Percentiles rank a stretch among this genome's conserved stretches.
Evolutionary conservation across 2,113 vertebrate species (phyloP).

Genomic region (Nothobranchius kuhntae): DNA sequence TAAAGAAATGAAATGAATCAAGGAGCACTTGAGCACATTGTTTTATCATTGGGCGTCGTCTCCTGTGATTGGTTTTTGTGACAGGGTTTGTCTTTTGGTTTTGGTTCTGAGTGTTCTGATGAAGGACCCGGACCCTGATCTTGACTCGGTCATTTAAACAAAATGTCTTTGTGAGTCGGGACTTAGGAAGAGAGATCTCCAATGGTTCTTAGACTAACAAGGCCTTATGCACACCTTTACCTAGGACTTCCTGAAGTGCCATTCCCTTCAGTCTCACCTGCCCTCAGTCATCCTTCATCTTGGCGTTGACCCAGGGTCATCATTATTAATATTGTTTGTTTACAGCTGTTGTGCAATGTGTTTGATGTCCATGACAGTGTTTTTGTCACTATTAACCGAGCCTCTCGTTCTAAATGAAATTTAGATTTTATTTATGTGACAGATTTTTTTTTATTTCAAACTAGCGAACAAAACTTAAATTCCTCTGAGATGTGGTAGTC

Average conservation of each 20-base stretch:
- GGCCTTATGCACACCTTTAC: conserved; percentile 99
- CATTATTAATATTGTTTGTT: conserved; percentile 98
- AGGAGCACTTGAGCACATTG: conserved; percentile 72
- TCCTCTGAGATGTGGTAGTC: conserved; percentile 99
- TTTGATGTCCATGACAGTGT: conserved; percentile 69
- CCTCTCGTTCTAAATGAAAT: conserved; percentile 80
- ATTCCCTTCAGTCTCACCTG: conserved; percentile 83
- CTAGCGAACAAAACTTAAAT: conserved; percentile 99
- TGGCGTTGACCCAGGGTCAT: conserved; percentile 50
- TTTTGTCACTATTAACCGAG: conserved; percentile 79
- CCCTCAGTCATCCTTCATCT: conserved; percentile 37
- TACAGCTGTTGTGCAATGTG: conserved; percentile 99
- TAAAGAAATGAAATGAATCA: conserved; percentile 13
- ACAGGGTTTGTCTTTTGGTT: conserved; percentile 77
- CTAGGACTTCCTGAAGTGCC: conserved; percentile 81
- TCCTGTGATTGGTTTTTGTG: conserved; percentile 73
- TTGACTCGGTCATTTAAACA: conserved; percentile 50
- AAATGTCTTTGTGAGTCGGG: conserved; percentile 84
- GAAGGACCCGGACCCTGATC: conserved; percentile 93
- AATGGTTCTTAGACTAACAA: conserved; percentile 69
- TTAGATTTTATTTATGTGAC: conserved; percentile 98
- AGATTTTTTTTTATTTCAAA: conserved; percentile 99
- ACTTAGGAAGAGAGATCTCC: conserved; percentile 82
- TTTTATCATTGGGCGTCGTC: conserved; percentile 82
- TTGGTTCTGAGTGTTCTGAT: conserved; percentile 70